Evolutionary conservation across 2,888 invertebrate genomes (phyloP).

Genomic region (Carterocephalus palaemon): DNA sequence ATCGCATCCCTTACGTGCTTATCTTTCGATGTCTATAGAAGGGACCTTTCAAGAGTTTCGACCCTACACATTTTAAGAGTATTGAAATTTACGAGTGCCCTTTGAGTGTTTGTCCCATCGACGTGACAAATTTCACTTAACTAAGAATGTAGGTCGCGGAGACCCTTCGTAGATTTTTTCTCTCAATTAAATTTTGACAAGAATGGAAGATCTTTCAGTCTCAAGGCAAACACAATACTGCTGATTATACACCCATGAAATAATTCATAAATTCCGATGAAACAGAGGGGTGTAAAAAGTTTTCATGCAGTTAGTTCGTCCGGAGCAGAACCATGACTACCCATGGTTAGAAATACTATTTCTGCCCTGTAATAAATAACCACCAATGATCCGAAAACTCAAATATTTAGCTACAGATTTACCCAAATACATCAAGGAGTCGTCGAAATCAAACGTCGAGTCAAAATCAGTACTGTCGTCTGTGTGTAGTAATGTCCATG

Average conservation of each 20-base stretch:
- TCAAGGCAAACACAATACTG: background rate
- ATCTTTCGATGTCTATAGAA: constrained; percentile 56
- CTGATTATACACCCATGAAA: background rate
- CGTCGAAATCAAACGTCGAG: no score
- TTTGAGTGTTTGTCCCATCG: constrained; percentile 44
- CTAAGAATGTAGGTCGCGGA: constrained; percentile 34
- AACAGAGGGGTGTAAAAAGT: no score
- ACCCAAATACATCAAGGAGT: no score
- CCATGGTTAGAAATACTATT: no score
- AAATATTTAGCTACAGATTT: no score
- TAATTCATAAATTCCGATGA: no score
- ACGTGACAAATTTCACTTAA: constrained; percentile 41
- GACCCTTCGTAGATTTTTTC: constrained; percentile 21
- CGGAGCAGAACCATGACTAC: no score
- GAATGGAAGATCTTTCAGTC: background rate
- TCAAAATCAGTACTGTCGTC: no score
- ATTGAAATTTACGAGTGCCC: constrained; percentile 62
- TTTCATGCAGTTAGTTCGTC: no score
- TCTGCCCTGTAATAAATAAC: no score
- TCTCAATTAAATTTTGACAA: constrained; percentile 27
- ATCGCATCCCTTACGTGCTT: constrained; percentile 58
- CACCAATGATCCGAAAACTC: no score
- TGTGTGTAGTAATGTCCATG: no score
- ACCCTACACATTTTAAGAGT: constrained; percentile 58
- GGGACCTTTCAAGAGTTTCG: constrained; percentile 55